Base-by-base conservation (phyloP, 2,113 vertebrate species). In the Urocynchramus pylzowi region DNA sequence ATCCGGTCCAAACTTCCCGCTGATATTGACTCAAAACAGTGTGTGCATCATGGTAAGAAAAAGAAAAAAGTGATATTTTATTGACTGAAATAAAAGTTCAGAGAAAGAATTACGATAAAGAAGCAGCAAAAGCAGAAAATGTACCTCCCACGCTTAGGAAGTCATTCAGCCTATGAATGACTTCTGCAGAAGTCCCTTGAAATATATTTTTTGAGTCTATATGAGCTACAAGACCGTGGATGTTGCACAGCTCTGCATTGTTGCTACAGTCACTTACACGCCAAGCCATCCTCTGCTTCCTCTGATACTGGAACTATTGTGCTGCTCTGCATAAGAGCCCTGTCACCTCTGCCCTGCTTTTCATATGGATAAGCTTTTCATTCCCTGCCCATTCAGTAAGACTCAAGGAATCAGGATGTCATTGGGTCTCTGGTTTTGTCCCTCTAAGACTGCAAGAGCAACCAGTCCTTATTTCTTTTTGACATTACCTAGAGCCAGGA, bases 11-110 rank as follows among this genome's bases (percentile, higher is more conserved):
- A 69, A 75, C 3, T 73, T 84, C 35, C 30, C 17, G 54, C 52
- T 0, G 0, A 44, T 47, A 63, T 9, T 84, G 68, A 50, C 39
- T 81, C 68, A 54, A 90, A 77, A 65, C 0, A 0, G 3, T 0
- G 0, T 2, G 0, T 33, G 5, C 13, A 39, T 69, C 31, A 7
- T 0, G 0, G 33, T 44, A 14, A 61, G 70, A 74, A 20, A 50
- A 52, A 3, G 3, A 18, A 30, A n/a, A 14, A 0, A 5, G 1
- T 3, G 1, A 16, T 65, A 26, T 31, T 65, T 88, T 69, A 59
- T 41, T 74, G 67, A 67, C 18, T 28, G 37, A 76, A 92, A 77
- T 17, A 52, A 81, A 74, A 87, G 3, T 2, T 76, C 1, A 5
- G 45, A 26, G 47, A 47, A 87, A 73, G 15, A 87, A 75, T 59